phyloP scores from a whole-genome alignment of 2,113 vertebrate species.

The Gadus macrocephalus region DNA sequence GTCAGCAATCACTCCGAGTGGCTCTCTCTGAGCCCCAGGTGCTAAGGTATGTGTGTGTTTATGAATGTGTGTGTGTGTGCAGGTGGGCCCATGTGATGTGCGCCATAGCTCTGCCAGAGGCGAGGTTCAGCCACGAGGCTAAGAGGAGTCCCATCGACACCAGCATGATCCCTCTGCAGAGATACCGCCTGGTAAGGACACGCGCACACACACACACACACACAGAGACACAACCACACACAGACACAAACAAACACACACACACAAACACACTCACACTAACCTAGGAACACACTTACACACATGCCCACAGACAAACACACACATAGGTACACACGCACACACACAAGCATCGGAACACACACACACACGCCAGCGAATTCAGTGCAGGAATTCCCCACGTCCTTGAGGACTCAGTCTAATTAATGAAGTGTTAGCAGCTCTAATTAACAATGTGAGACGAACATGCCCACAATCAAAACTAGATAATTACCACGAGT shows the following conservation, averaged over 20 bases:
- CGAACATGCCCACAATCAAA: constrained; percentile 67
- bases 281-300: neutral
- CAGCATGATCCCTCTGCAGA: constrained; percentile 87
- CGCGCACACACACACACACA: constrained; percentile 33
- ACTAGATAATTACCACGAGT: constrained; percentile 66
- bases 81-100: constrained; percentile 98
- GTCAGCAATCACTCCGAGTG: no score
- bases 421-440: constrained; percentile 71
- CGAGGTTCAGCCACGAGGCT: constrained; percentile 83
- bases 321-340: no score
- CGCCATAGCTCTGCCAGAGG: constrained; percentile 91
- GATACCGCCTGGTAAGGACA: constrained; percentile 89
- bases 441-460: constrained; percentile 71
- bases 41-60: constrained; percentile 15
- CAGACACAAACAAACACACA: constrained; percentile 11
- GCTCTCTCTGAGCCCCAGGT: neutral
- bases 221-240: neutral
- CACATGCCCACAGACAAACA: constrained; percentile 1
- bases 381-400: constrained; percentile 36
- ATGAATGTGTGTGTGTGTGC: constrained; percentile 19
- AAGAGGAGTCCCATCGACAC: constrained; percentile 88
- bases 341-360: constrained; percentile 9
- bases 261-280: constrained; percentile 12
- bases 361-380: constrained; percentile 12
- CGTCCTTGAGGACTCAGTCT: constrained; percentile 56